Percentiles rank a stretch among this genome's conserved stretches.
Conservation (phyloP, 2,113 vertebrate species). For the Neogale vison region DNA sequence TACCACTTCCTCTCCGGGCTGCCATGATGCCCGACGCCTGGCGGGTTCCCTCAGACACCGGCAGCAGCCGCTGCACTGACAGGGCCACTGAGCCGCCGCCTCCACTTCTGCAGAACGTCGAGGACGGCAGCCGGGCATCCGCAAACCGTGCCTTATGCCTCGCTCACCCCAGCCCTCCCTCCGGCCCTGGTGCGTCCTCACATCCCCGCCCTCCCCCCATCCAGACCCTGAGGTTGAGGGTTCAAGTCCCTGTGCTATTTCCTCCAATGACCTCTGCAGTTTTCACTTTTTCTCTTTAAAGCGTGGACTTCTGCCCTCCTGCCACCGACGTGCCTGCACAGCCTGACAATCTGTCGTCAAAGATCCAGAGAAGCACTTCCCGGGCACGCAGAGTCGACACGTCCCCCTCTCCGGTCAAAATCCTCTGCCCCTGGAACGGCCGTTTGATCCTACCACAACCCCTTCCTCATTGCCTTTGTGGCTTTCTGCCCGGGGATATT, state of each 20-base stretch:
- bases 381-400: fast-evolving
- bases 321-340: fast-evolving
- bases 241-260: fast-evolving
- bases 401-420: no score
- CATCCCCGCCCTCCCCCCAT: background rate
- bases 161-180: background rate
- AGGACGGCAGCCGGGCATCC: fast-evolving
- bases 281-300: background rate
- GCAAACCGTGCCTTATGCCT: fast-evolving
- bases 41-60: fast-evolving
- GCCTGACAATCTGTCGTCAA: background rate
- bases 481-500: background rate
- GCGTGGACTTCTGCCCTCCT: background rate
- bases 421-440: fast-evolving
- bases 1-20: fast-evolving
- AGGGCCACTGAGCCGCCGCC: background rate
- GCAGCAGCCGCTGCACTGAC: background rate
- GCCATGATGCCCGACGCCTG: fast-evolving
- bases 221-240: background rate
- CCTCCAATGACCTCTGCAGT: fast-evolving
- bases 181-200: fast-evolving
- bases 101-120: fast-evolving
- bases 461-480: fast-evolving
- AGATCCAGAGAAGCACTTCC: no score
- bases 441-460: fast-evolving